Percentiles rank a stretch among this genome's conserved stretches.
These are phyloP conservation scores for Tiliqua scincoides DNA, from an alignment of 2,113 vertebrate species.

Conservation along the genomic window DNA sequence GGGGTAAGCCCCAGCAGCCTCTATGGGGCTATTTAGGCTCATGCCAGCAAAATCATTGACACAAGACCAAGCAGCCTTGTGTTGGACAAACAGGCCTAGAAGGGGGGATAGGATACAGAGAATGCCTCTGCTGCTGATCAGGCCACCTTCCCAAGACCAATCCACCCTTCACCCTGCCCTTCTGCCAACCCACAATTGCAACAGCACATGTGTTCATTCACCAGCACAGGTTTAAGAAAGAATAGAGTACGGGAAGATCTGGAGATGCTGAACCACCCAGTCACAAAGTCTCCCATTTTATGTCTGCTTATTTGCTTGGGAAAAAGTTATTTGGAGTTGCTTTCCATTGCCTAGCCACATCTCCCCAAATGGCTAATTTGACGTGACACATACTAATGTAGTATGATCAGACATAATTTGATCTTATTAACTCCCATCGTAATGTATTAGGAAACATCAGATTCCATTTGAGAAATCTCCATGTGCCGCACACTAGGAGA, in stretches of 20 bases:
- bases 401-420: constrained; percentile 77
- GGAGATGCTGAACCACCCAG: constrained; percentile 35
- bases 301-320: constrained; percentile 61
- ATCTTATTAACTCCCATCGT: constrained; percentile 75
- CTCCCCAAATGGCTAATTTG: constrained; percentile 73
- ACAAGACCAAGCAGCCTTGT: too few species aligned
- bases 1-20: too few species aligned
- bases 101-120: too few species aligned
- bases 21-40: too few species aligned
- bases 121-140: too few species aligned
- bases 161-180: too few species aligned
- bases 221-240: background rate
- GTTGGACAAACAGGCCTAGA: too few species aligned
- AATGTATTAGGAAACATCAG: constrained; percentile 73
- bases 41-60: too few species aligned
- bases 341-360: constrained; percentile 63
- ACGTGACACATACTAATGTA: constrained; percentile 75
- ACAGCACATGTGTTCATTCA: too few species aligned
- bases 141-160: too few species aligned
- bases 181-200: too few species aligned
- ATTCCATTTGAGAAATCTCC: constrained; percentile 70
- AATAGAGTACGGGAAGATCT: background rate
- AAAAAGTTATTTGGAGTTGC: constrained; percentile 73
- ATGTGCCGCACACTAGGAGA: constrained; percentile 55
- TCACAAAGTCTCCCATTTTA: constrained; percentile 36